Percentiles rank a stretch among this genome's conserved stretches.
These are phyloP conservation scores for Hemicordylus capensis DNA, from an alignment of 2,113 vertebrate species.

Conservation along the genomic window DNA sequence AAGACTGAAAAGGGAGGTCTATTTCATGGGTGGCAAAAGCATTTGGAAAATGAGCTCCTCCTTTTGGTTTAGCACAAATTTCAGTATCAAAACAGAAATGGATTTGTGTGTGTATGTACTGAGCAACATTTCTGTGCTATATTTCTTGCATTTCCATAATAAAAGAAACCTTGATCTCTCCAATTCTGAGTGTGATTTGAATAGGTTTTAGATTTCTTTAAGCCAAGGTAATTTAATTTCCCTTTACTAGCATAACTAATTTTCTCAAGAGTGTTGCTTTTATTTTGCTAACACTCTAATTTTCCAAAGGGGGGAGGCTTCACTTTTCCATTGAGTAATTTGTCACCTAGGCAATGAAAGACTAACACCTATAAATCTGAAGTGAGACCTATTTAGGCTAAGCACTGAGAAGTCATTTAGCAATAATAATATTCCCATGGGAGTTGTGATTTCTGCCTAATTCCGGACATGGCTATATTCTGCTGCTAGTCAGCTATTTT, in stretches of 20 bases:
- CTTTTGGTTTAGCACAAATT: not conserved
- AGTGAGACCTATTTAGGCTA: conserved; percentile 28
- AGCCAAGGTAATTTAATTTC: conserved; percentile 27
- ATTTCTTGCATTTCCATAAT: not conserved
- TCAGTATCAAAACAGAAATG: not conserved
- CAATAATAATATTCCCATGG: conserved; percentile 22
- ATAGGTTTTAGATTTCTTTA: conserved; percentile 26
- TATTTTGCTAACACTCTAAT: conserved; percentile 50
- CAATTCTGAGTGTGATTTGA: not conserved
- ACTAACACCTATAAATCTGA: conserved; percentile 52
- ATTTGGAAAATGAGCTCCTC: not conserved
- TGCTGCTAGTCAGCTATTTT: conserved; percentile 5
- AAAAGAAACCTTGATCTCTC: not conserved
- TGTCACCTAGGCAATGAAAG: conserved; percentile 39
- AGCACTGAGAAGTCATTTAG: conserved; percentile 32
- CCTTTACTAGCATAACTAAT: conserved; percentile 37
- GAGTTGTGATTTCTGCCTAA: conserved; percentile 9
- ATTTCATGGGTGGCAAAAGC: not conserved
- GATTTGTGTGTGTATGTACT: not conserved
- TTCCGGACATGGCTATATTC: not conserved
- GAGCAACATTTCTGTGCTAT: not conserved
- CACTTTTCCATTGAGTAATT: conserved; percentile 44
- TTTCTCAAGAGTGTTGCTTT: conserved; percentile 41
- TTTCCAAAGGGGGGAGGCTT: conserved; percentile 24
- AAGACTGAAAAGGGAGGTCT: not conserved